phyloP scores from a whole-genome alignment of 2,113 vertebrate species.

The Oreochromis aureus region DNA sequence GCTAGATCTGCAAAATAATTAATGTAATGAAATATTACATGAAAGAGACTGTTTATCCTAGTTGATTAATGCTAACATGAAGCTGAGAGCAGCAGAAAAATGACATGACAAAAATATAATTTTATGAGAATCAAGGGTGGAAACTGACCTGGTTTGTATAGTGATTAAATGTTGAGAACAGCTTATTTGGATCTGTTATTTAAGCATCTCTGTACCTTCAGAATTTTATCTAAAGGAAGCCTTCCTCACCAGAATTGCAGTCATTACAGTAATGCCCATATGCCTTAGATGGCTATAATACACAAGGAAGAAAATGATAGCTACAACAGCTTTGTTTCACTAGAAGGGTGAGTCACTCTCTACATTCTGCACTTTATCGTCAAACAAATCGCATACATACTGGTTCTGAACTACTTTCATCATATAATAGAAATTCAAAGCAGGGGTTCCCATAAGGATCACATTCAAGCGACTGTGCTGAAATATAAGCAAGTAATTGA shows the following conservation, averaged over 20 bases:
- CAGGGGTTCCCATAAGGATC: not conserved
- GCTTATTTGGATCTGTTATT: conserved; percentile 8
- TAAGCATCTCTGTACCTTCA: not conserved
- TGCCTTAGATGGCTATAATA: not conserved
- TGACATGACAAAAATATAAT: not conserved
- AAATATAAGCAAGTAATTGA: conserved; percentile 10
- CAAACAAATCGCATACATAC: not conserved
- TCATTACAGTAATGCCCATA: not conserved
- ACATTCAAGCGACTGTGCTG: not conserved
- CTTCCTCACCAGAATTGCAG: not conserved
- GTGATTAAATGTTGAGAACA: not conserved
- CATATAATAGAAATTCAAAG: not conserved
- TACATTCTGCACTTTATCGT: not conserved
- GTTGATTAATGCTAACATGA: not conserved
- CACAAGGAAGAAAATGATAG: not conserved
- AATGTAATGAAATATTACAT: not conserved
- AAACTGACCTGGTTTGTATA: not conserved
- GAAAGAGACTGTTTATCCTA: not conserved
- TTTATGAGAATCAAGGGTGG: not conserved
- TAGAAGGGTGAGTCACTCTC: not conserved
- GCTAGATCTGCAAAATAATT: not conserved
- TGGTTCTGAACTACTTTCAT: not conserved
- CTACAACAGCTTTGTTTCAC: not conserved
- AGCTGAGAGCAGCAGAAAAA: not conserved
- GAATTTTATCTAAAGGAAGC: not conserved